Conservation (phyloP, 2,888 invertebrate species). For the Argyra leucocephala region DNA sequence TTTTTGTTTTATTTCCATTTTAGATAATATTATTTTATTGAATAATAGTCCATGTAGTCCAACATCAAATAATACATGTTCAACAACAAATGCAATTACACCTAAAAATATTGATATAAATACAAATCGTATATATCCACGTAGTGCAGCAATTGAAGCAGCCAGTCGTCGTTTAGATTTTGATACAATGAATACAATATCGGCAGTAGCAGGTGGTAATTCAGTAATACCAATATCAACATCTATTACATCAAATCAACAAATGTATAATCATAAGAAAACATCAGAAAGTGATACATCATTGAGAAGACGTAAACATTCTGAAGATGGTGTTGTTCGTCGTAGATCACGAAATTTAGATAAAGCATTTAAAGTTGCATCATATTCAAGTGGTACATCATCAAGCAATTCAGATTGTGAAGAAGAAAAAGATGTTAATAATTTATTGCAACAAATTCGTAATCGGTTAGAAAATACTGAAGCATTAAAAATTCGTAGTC, state of each 20-base stretch:
- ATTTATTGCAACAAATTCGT: slow-evolving; percentile 38
- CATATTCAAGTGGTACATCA: slow-evolving; percentile 32
- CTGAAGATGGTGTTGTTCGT: slow-evolving; percentile 31
- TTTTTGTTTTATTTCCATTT: background rate
- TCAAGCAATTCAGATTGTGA: slow-evolving; percentile 41
- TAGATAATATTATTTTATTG: background rate
- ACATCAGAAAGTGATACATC: slow-evolving; percentile 34
- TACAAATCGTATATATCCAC: slow-evolving; percentile 16
- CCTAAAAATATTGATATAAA: slow-evolving; percentile 32
- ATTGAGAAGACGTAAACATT: slow-evolving; percentile 32
- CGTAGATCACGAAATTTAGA: slow-evolving; percentile 42
- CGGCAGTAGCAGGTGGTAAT: too few species aligned
- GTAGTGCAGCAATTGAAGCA: slow-evolving; percentile 24
- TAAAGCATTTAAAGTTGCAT: slow-evolving; percentile 38
- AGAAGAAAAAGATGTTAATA: slow-evolving; percentile 41
- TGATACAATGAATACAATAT: slow-evolving; percentile 26
- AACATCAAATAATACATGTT: slow-evolving; percentile 29
- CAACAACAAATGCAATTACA: slow-evolving; percentile 37
- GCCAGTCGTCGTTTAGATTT: slow-evolving; percentile 39
- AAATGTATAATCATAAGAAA: background rate
- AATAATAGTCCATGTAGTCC: slow-evolving; percentile 23
- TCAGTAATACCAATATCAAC: too few species aligned
- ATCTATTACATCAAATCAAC: background rate
- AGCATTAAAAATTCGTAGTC: slow-evolving; percentile 41
- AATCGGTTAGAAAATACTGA: slow-evolving; percentile 41